Percentiles rank a stretch among this genome's conserved stretches.
These are phyloP conservation scores for Aphaenogaster floridana DNA, from an alignment of 1,140 invertebrate genomes.

Conservation along the genomic window DNA sequence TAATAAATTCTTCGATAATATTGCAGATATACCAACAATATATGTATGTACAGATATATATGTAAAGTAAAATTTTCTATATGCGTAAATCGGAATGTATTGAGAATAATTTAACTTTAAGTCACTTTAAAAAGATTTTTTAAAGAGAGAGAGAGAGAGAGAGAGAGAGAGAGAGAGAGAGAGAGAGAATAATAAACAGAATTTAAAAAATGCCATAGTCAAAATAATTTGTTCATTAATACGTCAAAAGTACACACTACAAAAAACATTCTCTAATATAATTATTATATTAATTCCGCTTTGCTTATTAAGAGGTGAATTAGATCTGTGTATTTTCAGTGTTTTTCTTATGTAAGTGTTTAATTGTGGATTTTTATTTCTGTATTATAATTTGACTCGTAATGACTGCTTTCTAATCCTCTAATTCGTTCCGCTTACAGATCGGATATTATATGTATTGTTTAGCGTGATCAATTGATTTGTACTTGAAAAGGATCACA, in stretches of 20 bases:
- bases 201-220: neutral
- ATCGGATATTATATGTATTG: too few species aligned
- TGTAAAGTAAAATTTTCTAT: neutral
- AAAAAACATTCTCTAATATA: neutral
- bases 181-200: neutral
- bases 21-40: neutral
- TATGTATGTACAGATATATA: neutral
- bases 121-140: neutral
- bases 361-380: too few species aligned
- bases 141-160: too few species aligned
- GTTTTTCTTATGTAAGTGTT: neutral
- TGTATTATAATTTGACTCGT: too few species aligned
- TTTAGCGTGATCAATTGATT: too few species aligned
- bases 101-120: neutral
- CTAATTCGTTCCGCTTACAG: too few species aligned
- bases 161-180: too few species aligned
- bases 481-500: too few species aligned
- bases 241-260: neutral
- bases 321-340: neutral
- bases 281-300: neutral
- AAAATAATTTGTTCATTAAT: slow-evolving; percentile 17
- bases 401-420: too few species aligned
- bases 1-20: neutral
- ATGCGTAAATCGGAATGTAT: neutral
- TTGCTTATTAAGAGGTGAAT: neutral